Evolutionary conservation across 2,797 vertebrate genomes (phyloP).

Genomic region (Smutsia gigantea): DNA sequence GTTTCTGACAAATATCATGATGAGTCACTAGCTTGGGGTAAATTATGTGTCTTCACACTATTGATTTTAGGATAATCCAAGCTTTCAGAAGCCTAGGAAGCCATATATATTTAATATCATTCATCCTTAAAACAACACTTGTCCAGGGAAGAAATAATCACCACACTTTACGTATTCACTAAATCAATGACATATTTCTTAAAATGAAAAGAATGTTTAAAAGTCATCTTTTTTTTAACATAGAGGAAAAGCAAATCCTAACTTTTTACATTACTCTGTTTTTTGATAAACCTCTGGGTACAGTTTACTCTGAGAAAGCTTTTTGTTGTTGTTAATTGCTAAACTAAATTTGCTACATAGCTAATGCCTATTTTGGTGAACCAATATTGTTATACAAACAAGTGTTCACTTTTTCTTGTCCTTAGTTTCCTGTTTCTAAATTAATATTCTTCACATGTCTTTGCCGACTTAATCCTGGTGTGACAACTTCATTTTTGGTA

Average conservation of each 20-base stretch:
- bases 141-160: not conserved
- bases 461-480: not conserved
- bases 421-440: not conserved
- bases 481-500: not conserved
- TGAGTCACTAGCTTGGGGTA: not conserved
- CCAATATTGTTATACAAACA: not conserved
- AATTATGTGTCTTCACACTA: not conserved
- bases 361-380: not conserved
- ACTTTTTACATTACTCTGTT: not conserved
- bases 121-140: conserved; percentile 12
- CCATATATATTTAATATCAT: not conserved
- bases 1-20: not conserved
- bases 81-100: not conserved
- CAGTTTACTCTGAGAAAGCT: not conserved
- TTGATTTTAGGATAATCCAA: not conserved
- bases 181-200: not conserved
- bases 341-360: not conserved
- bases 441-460: not conserved
- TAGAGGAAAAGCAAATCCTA: not conserved
- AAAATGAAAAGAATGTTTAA: not conserved
- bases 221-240: not conserved
- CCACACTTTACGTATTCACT: not conserved
- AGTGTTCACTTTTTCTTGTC: not conserved
- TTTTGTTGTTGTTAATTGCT: not conserved
- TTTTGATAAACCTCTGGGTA: not conserved